Base-by-base conservation (phyloP, 2,888 invertebrate genomes). In the Apoda limacodes region DNA sequence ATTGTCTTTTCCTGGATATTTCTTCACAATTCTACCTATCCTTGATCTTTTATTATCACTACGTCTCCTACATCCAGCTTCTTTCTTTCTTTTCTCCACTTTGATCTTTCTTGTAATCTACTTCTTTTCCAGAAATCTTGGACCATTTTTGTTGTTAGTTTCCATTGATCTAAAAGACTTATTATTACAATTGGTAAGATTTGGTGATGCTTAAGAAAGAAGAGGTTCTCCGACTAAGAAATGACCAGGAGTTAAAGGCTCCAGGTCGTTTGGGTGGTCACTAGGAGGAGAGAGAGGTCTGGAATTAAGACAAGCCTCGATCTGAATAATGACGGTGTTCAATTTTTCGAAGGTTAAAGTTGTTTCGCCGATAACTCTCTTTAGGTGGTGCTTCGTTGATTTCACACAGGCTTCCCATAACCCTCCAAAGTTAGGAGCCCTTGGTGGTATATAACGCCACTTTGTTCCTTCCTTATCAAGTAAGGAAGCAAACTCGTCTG, bases 381-480 rank as follows among this genome's bases (percentile, higher is more conserved):
- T 40, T 10, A 48, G 21, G 21, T 45, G 38, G 5, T 31, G 23
- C 28, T 50, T 50, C 0, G 42, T 26, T 3, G 45, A 45, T 22
- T 40, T 38, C 1, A 45, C 39, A 6, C 39, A 42, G 2, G 42
- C 37, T 20, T 46, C 46, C 45, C 45, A 48, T 4, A 47, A 23
- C 4, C 50, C 50, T n/a, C 43, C 47, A 14, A 40, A 40, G 11
- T 43, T 40, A 2, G 47, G 37, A 19, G 21, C 26, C 33, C 14
- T 13, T 15, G 47, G 28, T 1, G 49, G 42, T 4, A 34, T 46
- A 13, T 41, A 48, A 22, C 46, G 48, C 44, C 45, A 48, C 10
- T 33, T 25, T 7, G 40, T 48, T 11, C 45, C 32, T 9, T 37
- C 31, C 2, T 2, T 12, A 1, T 39, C 22, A 3, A 40, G 22